These are phyloP conservation scores for Paracanthobrama guichenoti DNA, from an alignment of 2,113 vertebrate species.

Conservation along the genomic window DNA sequence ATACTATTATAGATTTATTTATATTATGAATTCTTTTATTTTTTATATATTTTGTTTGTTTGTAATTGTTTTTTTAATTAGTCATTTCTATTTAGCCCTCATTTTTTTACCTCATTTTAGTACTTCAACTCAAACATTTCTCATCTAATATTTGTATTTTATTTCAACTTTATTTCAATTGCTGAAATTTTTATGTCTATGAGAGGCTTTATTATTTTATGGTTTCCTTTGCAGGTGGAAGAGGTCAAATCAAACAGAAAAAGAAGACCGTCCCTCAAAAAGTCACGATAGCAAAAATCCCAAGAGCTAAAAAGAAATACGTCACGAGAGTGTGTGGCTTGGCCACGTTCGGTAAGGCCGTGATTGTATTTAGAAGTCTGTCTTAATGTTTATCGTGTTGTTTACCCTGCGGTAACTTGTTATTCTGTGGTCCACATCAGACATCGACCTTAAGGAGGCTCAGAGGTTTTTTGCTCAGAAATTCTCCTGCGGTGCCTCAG, in stretches of 20 bases:
- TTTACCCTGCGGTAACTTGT: neutral
- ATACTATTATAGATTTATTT: neutral
- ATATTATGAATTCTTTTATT: neutral
- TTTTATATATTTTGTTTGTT: neutral
- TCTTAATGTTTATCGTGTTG: neutral
- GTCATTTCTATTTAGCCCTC: neutral
- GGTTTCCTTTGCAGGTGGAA: conserved; percentile 79
- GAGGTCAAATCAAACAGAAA: conserved; percentile 99
- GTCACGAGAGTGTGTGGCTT: conserved; percentile 96
- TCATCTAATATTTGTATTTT: neutral
- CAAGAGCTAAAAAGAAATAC: conserved; percentile 98
- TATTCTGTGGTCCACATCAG: conserved; percentile 66
- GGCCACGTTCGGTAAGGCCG: conserved; percentile 89
- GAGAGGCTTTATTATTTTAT: neutral
- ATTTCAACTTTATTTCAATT: neutral
- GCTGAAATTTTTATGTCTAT: neutral
- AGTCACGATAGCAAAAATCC: conserved; percentile 98
- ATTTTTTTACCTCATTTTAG: neutral
- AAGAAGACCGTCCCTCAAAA: conserved; percentile 98
- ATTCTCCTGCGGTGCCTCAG: conserved; percentile 98
- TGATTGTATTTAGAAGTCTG: neutral
- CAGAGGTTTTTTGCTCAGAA: conserved; percentile 99
- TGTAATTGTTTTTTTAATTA: no score
- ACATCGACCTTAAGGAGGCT: conserved; percentile 98
- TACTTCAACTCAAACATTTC: neutral